A percentile compares a stretch with the other conserved stretches of the same genome.
These are phyloP conservation scores for Pseudochirops cupreus DNA, from an alignment of 2,797 vertebrate genomes.

Conservation along the genomic window DNA sequence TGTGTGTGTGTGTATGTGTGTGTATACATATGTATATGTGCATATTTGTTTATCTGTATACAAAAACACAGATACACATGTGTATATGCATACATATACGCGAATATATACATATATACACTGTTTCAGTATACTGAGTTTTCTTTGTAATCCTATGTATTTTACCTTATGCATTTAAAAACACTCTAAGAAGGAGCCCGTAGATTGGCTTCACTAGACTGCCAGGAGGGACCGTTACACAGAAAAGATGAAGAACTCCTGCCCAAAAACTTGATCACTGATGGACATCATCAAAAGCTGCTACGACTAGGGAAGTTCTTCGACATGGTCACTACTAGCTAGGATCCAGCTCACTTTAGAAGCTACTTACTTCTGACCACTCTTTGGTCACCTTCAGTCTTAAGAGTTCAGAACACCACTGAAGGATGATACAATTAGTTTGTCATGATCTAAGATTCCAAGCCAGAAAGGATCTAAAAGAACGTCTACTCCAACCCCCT, in stretches of 20 bases:
- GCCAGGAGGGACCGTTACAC: not conserved
- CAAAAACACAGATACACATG: too few species aligned
- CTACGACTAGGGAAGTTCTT: not conserved
- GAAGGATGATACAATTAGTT: not conserved
- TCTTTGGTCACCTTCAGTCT: not conserved
- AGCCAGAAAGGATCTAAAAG: not conserved
- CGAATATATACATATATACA: not conserved
- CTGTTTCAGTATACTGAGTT: not conserved
- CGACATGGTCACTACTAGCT: not conserved
- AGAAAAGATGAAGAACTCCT: too few species aligned
- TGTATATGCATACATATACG: too few species aligned
- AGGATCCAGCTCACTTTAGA: not conserved
- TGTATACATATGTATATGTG: too few species aligned
- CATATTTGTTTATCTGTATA: too few species aligned
- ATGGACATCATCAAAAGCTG: not conserved
- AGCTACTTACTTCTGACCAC: not conserved
- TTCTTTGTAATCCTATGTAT: not conserved
- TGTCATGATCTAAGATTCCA: not conserved
- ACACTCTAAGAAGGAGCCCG: not conserved
- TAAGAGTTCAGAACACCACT: not conserved
- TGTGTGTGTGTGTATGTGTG: not conserved
- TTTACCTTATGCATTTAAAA: not conserved
- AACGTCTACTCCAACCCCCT: not conserved
- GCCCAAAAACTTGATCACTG: not conserved
- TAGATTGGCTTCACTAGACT: not conserved